Evolutionary conservation across 2,113 vertebrate species (phyloP), one percentile per base, ranked within the genome.

Genomic region (Bungarus multicinctus): DNA sequence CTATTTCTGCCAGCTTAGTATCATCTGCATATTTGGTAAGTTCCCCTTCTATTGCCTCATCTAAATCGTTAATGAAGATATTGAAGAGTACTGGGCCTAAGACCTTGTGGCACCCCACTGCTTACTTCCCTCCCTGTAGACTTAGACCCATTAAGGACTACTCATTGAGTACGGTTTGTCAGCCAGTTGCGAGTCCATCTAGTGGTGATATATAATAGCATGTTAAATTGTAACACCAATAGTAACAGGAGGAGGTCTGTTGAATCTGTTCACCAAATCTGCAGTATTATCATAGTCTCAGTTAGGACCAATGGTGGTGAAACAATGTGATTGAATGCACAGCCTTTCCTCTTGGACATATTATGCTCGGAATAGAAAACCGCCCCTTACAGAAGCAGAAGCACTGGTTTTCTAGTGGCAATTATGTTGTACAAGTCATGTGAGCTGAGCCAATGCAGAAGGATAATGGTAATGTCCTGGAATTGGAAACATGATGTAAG

Each of bases 401-500:
- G 30, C 30, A 69, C 5, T 18, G 30, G n/a, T 69, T 27, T 87
- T 89, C 47, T 20, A 50, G 27, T 11, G 52, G 54, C 54, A 86
- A 86, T 45, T 25, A 50, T 30, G 39, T 43, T 89, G 60, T 39
- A 34, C 4, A 55, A 14, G 39, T 57, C 58, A 93, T 27, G 5
- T 53, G 39, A 52, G 86, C 39, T 53, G 55, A 39, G 20, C n/a
- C 54, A 58, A 92, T 85, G 50, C 47, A 30, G 22, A 53, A 4
- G 39, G 8, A 60, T 90, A 93, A 53, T 8, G 45, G 43, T 90
- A 89, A 87, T 90, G 47, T 53, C 52, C 81, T 87, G 74, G 69
- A 58, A 90, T 39, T 86, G 81, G 57, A 93, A 93, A 93, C 55
- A 43, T 93, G 81, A 93, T 64, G 55, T 93, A 90, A 90, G 47